Evolutionary conservation across 53 echinoderm and acorn worm species (phyloP).

Genomic region (Antedon mediterranea): DNA sequence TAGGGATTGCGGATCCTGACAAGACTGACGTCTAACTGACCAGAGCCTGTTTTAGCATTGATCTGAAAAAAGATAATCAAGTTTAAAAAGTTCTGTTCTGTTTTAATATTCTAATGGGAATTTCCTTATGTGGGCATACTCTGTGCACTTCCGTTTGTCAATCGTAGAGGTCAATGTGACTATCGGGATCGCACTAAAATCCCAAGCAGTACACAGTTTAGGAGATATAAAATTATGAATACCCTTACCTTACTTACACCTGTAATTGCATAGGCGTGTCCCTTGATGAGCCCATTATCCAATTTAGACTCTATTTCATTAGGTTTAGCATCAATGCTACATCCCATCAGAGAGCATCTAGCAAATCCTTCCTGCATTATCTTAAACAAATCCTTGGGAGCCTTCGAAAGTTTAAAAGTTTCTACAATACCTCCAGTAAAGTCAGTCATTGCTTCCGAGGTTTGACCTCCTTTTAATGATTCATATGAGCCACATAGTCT

Average conservation of each 20-base stretch:
- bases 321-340: slow-evolving; percentile 61
- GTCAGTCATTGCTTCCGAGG: slow-evolving; percentile 93
- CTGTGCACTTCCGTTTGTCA: too few relatives aligned
- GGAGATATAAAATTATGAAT: too few relatives aligned
- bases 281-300: slow-evolving; percentile 51
- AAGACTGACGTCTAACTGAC: slow-evolving; percentile 25
- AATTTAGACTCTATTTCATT: slow-evolving; percentile 48
- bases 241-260: slow-evolving; percentile 72
- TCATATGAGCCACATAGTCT: slow-evolving; percentile 87
- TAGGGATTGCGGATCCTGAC: slow-evolving; percentile 90
- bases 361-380: slow-evolving; percentile 49
- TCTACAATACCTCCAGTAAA: slow-evolving; percentile 95
- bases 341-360: slow-evolving; percentile 72
- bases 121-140: too few relatives aligned
- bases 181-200: too few relatives aligned
- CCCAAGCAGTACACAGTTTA: too few relatives aligned
- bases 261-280: slow-evolving; percentile 95
- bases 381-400: slow-evolving; percentile 64
- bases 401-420: slow-evolving; percentile 50
- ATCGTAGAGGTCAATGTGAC: too few relatives aligned
- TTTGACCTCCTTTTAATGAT: slow-evolving; percentile 83
- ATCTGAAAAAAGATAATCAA: slow-evolving; percentile 4
- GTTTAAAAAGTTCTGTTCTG: too few relatives aligned
- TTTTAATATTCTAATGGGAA: too few relatives aligned
- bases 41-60: slow-evolving; percentile 9